Evolutionary conservation across 2,113 vertebrate genomes (phyloP), one percentile per base, ranked within the genome.

Genomic region (Tachysurus fulvidraco): DNA sequence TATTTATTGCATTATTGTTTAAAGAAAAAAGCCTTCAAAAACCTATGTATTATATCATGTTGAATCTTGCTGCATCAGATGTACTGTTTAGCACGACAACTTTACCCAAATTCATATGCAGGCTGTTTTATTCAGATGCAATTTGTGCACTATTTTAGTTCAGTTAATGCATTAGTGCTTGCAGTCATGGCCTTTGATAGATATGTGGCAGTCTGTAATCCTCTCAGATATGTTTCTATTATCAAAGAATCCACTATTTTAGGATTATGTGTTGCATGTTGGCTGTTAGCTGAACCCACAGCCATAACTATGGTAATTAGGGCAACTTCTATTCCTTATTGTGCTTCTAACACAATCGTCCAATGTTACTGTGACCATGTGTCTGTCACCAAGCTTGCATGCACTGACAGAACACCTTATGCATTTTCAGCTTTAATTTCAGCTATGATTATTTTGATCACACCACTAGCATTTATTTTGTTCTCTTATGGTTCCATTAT

Each of bases 361-460:
- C 92, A 94, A 8, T 94, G 92, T 21, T 94, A n/a, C 86, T 94
- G 94, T 86, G 94, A 94, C 87, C 89, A 94, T 76, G 79, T 92
- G 46, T 87, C 90, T 41, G 90, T 94, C 64, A 93, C 92, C 57
- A 41, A 21, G 0, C 90, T 94, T 9, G 91, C 94, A 23, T 94
- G 93, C 74, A 91, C 88, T 52, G 87, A 93, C 82, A 88, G 90
- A 41, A 21, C 84, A 7, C 87, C 79, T 3, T 91, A 92, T 84
- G 54, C 60, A 0, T 28, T 88, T 0, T 85, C 92, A 36, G 91
- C 93, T 2, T 88, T 94, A 9, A 19, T 12, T 3, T 0, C 59
- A 0, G 92, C 93, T 44, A 91, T 94, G 92, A 0, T 92, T 76
- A 0, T 6, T 0, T 57, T 94, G 30, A 60, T 95, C 3, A 60